Conservation (phyloP, 2,113 vertebrate species). For the Chamaea fasciata region DNA sequence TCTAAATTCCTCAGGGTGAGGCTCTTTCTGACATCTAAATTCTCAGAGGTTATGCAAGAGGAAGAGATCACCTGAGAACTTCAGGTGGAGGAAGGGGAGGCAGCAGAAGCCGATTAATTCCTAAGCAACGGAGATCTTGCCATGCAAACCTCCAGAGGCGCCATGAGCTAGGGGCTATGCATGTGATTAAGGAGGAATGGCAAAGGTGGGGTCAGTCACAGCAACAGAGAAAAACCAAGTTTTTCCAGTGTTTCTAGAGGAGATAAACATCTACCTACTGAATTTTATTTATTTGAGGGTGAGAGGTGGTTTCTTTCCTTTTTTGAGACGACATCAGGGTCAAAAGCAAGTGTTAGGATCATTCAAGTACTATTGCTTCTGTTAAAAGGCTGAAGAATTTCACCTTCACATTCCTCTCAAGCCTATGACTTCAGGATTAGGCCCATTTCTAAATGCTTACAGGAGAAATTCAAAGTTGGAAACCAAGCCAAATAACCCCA, state of each 20-base stretch:
- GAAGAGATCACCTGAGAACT: neutral
- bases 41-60: neutral
- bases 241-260: neutral
- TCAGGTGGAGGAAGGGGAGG: neutral
- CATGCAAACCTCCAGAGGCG: neutral
- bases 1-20: neutral
- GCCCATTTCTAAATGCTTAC: neutral
- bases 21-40: neutral
- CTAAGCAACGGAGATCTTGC: constrained; percentile 33
- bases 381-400: neutral
- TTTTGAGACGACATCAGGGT: neutral
- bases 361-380: neutral
- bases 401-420: neutral
- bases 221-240: neutral
- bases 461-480: neutral
- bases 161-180: neutral
- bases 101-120: constrained; percentile 32
- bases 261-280: neutral
- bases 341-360: neutral
- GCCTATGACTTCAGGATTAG: neutral
- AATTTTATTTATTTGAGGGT: neutral
- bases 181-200: neutral
- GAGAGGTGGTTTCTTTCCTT: neutral
- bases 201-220: neutral
- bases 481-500: neutral